Conservation (phyloP, 2,888 invertebrate species). For the Eristalinus aeneus region DNA sequence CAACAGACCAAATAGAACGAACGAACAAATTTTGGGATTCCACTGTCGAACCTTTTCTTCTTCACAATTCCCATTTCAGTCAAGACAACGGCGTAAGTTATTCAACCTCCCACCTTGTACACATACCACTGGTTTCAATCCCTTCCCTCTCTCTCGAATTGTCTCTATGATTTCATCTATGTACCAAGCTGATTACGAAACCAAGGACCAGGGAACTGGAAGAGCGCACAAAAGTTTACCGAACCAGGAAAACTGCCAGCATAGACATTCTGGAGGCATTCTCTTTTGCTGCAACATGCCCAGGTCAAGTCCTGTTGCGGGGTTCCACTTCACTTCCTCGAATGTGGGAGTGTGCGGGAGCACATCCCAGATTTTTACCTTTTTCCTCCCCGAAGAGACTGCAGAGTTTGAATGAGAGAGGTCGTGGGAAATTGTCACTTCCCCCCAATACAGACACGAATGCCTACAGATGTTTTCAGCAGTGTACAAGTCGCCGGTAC, state of each 20-base stretch:
- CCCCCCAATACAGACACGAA: background rate
- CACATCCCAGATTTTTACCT: background rate
- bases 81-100: slow-evolving; percentile 15
- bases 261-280: slow-evolving; percentile 63
- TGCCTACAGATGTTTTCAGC: slow-evolving; percentile 49
- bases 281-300: slow-evolving; percentile 15
- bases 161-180: background rate
- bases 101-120: background rate
- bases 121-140: background rate
- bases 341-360: background rate
- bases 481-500: background rate
- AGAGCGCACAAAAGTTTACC: slow-evolving; percentile 25
- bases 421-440: background rate
- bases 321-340: background rate
- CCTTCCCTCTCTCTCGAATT: background rate
- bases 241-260: slow-evolving; percentile 27
- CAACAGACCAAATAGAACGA: background rate
- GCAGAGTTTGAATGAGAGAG: background rate
- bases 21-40: slow-evolving; percentile 7
- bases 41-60: background rate
- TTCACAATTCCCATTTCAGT: background rate
- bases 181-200: slow-evolving; percentile 21
- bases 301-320: slow-evolving; percentile 30
- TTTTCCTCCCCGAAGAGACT: background rate
- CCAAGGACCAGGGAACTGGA: slow-evolving; percentile 1